Evolutionary conservation across 2,113 vertebrate genomes (phyloP).

Genomic region (Ciconia boyciana): DNA sequence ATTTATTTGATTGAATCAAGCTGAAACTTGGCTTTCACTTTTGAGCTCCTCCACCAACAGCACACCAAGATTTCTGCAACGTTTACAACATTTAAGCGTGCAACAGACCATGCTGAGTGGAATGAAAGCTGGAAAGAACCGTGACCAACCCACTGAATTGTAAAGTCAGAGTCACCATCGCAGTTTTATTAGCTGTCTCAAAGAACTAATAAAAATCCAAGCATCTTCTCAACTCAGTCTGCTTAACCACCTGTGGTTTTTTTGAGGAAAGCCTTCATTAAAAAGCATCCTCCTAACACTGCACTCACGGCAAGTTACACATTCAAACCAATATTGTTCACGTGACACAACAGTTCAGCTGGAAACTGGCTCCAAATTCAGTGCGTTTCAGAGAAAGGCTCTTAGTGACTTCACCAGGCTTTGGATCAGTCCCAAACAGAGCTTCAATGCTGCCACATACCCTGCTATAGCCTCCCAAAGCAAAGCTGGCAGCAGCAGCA

Average conservation of each 20-base stretch:
- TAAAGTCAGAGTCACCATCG: not conserved
- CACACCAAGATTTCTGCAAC: not conserved
- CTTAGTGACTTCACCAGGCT: not conserved
- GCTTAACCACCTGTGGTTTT: not conserved
- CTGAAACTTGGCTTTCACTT: not conserved
- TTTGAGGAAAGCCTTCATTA: not conserved
- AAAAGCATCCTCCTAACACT: not conserved
- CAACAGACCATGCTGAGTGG: not conserved
- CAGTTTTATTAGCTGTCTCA: not conserved
- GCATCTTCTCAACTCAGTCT: not conserved
- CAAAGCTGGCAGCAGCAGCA: not conserved
- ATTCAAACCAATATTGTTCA: not conserved
- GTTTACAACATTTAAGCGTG: too few relatives aligned
- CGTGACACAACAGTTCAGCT: rapidly evolving
- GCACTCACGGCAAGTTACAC: not conserved
- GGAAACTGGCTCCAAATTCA: not conserved
- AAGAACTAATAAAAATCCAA: not conserved
- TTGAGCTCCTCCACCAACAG: not conserved
- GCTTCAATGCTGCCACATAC: not conserved
- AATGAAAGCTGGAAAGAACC: not conserved
- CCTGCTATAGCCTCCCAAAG: not conserved
- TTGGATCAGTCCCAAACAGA: not conserved
- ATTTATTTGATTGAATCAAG: not conserved
- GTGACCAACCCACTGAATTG: not conserved
- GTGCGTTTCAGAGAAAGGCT: not conserved